phyloP scores from a whole-genome alignment of 1,140 invertebrate genomes.

The Rhagoletis pomonella region DNA sequence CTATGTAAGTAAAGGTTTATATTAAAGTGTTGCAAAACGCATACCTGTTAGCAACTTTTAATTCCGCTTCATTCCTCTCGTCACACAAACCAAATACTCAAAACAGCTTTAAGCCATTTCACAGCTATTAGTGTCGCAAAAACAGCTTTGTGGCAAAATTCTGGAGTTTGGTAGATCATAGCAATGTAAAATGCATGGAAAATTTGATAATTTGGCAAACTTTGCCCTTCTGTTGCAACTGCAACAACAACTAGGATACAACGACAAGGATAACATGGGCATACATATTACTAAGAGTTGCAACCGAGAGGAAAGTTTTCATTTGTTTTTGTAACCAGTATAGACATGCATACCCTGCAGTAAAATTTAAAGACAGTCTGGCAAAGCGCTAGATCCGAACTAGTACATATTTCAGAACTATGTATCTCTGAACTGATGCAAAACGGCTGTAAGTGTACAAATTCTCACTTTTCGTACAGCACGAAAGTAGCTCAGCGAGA shows the following conservation, averaged over 20 bases:
- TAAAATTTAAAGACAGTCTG: too few species aligned
- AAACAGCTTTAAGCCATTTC: slow-evolving; percentile 30
- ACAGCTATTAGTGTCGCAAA: slow-evolving; percentile 14
- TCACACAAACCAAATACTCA: not conserved
- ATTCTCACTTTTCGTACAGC: too few species aligned
- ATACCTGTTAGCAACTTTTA: too few species aligned
- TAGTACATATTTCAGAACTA: too few species aligned
- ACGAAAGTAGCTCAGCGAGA: too few species aligned
- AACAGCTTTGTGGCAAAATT: slow-evolving; percentile 6
- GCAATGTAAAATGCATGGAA: slow-evolving; percentile 26
- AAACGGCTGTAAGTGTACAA: too few species aligned
- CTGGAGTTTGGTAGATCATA: not conserved
- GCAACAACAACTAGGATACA: not conserved
- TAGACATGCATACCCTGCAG: too few species aligned
- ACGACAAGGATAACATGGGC: not conserved
- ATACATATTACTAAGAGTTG: not conserved
- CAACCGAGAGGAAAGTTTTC: not conserved
- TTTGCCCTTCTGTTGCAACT: not conserved
- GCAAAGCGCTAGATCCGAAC: too few species aligned
- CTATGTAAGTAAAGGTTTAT: too few species aligned
- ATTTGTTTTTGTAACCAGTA: not conserved
- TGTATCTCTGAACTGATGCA: too few species aligned
- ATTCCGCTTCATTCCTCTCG: too few species aligned
- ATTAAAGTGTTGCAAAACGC: too few species aligned
- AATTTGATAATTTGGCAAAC: slow-evolving; percentile 48